Evolutionary conservation across 2,888 invertebrate species (phyloP).

Genomic region (Stenodema calcarata): DNA sequence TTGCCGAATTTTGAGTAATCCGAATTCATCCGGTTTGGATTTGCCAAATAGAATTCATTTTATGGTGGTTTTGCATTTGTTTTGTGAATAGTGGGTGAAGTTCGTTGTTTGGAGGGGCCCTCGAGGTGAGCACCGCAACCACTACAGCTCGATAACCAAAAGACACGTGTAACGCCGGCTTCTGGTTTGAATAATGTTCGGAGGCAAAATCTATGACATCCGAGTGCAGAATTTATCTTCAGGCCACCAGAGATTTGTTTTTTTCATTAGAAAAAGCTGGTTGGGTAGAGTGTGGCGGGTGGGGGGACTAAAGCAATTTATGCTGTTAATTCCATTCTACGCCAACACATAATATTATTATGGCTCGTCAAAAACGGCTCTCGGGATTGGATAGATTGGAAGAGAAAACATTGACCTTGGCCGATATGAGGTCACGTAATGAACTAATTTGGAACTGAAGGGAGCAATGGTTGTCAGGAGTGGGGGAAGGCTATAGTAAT

Average conservation of each 20-base stretch:
- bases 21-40: no score
- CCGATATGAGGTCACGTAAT: conserved; percentile 28
- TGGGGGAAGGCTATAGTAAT: neutral
- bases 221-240: neutral
- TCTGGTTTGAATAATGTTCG: no score
- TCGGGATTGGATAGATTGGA: neutral
- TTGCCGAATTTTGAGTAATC: no score
- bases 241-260: neutral
- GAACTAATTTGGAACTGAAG: conserved; percentile 26
- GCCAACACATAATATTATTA: neutral
- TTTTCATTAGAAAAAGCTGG: neutral
- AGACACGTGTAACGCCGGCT: no score
- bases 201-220: no score
- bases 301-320: neutral
- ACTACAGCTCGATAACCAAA: no score
- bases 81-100: no score
- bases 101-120: no score
- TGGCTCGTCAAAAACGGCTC: neutral
- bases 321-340: neutral
- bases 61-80: no score
- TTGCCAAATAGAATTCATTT: no score
- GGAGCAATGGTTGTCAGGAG: neutral
- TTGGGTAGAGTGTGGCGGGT: neutral
- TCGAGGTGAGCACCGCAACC: no score
- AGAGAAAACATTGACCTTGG: conserved; percentile 5